Conservation (phyloP, 1,140 invertebrate genomes). For the Caenorhabditis elegans region WBcel235 BX284606.5:9673001-9673500, state of each 20-base stretch:
- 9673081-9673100: neutral
- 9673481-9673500: no score
- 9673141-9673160: no score
- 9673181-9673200: neutral
- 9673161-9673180: neutral
- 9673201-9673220: neutral
- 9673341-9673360: neutral
- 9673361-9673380: neutral
- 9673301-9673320: neutral
- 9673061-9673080: neutral
- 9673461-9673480: no score
- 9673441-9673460: no score
- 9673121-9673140: slow-evolving; percentile 22
- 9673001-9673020: no score
- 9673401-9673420: no score
- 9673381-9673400: neutral
- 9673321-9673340: slow-evolving; percentile 29
- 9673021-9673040: no score
- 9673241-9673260: neutral
- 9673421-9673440: no score
- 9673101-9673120: neutral
- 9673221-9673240: neutral
- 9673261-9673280: neutral
- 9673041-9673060: no score
- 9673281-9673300: neutral